Percentiles rank a stretch among this genome's conserved stretches.
These are phyloP conservation scores for Eulithis testata DNA, from an alignment of 2,888 invertebrate species.

Conservation along the genomic window DNA sequence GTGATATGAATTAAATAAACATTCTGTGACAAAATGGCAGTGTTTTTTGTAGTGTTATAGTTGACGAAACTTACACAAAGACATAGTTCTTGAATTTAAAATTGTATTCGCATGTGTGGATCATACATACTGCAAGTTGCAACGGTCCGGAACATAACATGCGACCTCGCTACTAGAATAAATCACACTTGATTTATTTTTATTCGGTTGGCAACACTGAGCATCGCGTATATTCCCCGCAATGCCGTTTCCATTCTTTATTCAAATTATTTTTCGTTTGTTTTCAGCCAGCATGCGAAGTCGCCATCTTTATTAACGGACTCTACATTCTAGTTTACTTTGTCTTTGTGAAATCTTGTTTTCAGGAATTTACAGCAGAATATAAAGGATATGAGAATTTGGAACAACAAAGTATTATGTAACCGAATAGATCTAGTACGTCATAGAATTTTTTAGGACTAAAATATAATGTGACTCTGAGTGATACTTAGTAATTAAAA, in stretches of 20 bases:
- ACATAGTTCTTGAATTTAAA: conserved; percentile 46
- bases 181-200: conserved; percentile 83
- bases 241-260: conserved; percentile 64
- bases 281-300: conserved; percentile 44
- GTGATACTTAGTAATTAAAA: too few relatives aligned
- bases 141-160: conserved; percentile 58
- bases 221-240: conserved; percentile 58
- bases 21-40: conserved; percentile 1
- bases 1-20: too few relatives aligned
- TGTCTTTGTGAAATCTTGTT: conserved; percentile 9
- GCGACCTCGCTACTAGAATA: conserved; percentile 69
- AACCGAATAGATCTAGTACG: too few relatives aligned
- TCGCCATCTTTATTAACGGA: conserved; percentile 22
- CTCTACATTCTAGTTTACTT: conserved; percentile 21
- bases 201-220: conserved; percentile 76
- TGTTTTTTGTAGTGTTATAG: neutral
- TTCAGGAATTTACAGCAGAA: neutral
- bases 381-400: neutral
- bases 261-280: conserved; percentile 64
- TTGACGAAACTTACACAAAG: conserved; percentile 10
- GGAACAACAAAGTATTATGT: neutral
- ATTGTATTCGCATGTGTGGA: conserved; percentile 52
- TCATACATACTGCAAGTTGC: conserved; percentile 59
- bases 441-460: too few relatives aligned
- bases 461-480: too few relatives aligned